phyloP scores from a whole-genome alignment of 1,140 invertebrate species.

The Atta texana region DNA sequence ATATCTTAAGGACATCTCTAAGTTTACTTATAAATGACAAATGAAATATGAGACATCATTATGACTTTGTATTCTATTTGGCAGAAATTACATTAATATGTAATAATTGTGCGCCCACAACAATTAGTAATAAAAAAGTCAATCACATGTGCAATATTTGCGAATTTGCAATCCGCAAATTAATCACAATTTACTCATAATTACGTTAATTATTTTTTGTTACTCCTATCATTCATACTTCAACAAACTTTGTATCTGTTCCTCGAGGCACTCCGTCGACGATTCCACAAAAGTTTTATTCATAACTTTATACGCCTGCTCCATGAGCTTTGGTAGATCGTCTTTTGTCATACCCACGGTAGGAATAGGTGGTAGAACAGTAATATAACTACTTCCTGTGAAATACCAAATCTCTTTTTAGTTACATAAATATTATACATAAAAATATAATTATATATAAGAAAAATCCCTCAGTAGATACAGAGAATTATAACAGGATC shows the following conservation, averaged over 20 bases:
- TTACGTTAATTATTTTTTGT: not conserved
- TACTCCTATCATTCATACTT: slow-evolving; percentile 68
- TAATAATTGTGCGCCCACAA: not conserved
- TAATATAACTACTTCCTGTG: slow-evolving; percentile 89
- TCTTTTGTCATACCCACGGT: slow-evolving; percentile 89
- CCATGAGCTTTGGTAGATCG: slow-evolving; percentile 89
- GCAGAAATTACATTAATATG: not conserved
- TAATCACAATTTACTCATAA: not conserved
- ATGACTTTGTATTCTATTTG: too few relatives aligned
- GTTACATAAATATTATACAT: too few relatives aligned
- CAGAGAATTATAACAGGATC: too few relatives aligned
- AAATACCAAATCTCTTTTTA: slow-evolving; percentile 17
- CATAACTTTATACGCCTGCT: slow-evolving; percentile 89
- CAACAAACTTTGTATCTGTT: slow-evolving; percentile 74
- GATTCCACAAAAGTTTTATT: slow-evolving; percentile 88
- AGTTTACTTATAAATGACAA: too few relatives aligned
- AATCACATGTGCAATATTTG: not conserved
- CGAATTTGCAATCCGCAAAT: not conserved
- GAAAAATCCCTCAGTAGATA: too few relatives aligned
- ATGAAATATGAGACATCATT: too few relatives aligned
- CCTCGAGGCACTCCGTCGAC: slow-evolving; percentile 85
- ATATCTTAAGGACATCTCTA: too few relatives aligned
- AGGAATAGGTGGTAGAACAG: slow-evolving; percentile 90
- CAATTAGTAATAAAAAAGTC: slow-evolving; percentile 1
- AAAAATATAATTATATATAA: too few relatives aligned